Percentiles rank a stretch among this genome's conserved stretches.
phyloP scores from a whole-genome alignment of 1,140 invertebrate genomes.

The Ptiloglossa arizonensis region DNA sequence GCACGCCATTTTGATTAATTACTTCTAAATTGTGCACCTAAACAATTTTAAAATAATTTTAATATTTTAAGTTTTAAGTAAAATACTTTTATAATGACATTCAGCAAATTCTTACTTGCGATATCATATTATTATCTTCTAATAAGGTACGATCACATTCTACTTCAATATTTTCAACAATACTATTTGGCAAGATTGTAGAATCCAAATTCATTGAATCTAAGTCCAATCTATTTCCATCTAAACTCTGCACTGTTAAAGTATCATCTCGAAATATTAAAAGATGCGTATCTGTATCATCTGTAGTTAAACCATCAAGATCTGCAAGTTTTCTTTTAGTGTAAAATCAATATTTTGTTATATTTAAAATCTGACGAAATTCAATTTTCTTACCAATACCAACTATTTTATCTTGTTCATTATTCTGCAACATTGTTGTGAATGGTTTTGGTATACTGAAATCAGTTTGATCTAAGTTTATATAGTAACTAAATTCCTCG shows the following conservation, averaged over 20 bases:
- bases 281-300: constrained; percentile 74
- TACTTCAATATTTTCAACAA: constrained; percentile 73
- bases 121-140: constrained; percentile 72
- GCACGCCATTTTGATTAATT: constrained; percentile 71
- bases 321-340: constrained; percentile 63
- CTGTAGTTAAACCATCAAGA: constrained; percentile 71
- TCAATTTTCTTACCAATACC: constrained; percentile 72
- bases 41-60: constrained; percentile 12
- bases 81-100: not conserved
- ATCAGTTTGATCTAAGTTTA: constrained; percentile 82
- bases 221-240: constrained; percentile 73
- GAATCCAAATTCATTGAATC: constrained; percentile 75
- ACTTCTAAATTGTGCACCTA: constrained; percentile 76
- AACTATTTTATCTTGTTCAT: constrained; percentile 75
- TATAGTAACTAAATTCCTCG: constrained; percentile 87
- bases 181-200: constrained; percentile 67
- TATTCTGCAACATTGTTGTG: constrained; percentile 62
- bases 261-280: constrained; percentile 78
- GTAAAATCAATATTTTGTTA: constrained; percentile 17
- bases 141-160: constrained; percentile 70
- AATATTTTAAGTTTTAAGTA: not conserved
- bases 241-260: constrained; percentile 73
- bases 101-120: constrained; percentile 64
- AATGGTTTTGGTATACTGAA: constrained; percentile 66
- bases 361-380: not conserved